Evolutionary conservation across 2,797 vertebrate genomes (phyloP).

Genomic region (Platalea minor): DNA sequence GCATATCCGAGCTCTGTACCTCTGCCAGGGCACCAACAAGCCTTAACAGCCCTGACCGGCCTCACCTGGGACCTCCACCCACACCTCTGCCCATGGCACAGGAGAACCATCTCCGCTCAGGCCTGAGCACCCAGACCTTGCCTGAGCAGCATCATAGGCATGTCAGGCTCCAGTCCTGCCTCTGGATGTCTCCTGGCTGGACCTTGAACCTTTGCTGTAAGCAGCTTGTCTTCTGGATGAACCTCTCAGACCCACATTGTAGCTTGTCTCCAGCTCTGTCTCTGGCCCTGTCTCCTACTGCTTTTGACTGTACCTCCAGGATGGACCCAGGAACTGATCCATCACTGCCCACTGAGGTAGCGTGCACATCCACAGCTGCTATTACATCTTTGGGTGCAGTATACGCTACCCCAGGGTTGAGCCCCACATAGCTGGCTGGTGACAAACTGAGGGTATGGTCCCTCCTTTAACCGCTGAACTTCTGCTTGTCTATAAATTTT

Average conservation of each 20-base stretch:
- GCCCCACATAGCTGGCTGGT: accelerated
- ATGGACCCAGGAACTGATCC: neutral
- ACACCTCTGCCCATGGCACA: neutral
- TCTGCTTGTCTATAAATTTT: neutral
- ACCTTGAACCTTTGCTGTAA: neutral
- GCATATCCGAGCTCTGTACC: neutral
- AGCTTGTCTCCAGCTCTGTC: neutral
- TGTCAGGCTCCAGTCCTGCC: neutral
- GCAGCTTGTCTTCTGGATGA: neutral
- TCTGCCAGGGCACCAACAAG: neutral
- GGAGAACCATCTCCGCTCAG: neutral
- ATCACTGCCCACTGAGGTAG: neutral
- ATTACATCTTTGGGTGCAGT: neutral
- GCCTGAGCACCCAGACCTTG: neutral
- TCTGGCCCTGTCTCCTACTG: neutral
- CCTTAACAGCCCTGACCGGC: neutral
- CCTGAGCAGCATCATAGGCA: neutral
- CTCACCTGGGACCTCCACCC: neutral
- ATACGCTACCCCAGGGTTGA: neutral
- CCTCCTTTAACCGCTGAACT: neutral
- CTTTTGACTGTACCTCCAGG: neutral
- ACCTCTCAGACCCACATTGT: accelerated
- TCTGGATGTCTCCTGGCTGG: neutral
- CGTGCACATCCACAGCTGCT: neutral
- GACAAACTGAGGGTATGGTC: neutral